phyloP scores from a whole-genome alignment of 2,113 vertebrate genomes.

The Sprattus sprattus region DNA sequence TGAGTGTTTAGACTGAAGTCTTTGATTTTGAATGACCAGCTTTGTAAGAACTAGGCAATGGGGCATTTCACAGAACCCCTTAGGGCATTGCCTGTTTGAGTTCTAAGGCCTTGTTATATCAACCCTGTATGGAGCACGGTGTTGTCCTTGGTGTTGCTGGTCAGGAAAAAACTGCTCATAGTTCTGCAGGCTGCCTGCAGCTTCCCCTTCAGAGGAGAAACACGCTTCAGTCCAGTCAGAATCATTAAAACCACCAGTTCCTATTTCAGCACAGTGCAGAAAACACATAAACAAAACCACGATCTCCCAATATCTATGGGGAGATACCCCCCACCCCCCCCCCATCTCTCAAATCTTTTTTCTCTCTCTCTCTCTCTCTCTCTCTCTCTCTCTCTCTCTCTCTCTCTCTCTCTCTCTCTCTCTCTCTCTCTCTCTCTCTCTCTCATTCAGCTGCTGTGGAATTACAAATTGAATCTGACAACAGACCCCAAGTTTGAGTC shows the following conservation, averaged over 20 bases:
- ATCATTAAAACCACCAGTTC: neutral
- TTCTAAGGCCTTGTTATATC: neutral
- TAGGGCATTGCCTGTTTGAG: neutral
- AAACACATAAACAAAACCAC: neutral
- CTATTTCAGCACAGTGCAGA: neutral
- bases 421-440: neutral
- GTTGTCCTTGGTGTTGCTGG: neutral
- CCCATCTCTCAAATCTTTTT: neutral
- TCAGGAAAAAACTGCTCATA: neutral
- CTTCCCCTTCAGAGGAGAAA: neutral
- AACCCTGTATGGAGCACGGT: neutral
- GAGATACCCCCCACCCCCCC: no score
- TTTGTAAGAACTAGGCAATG: neutral
- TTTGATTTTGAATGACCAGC: neutral
- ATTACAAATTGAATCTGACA: slow-evolving; percentile 87
- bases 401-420: neutral
- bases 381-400: neutral
- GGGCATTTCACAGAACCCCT: neutral
- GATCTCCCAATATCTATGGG: no score
- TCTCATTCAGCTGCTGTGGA: slow-evolving; percentile 78
- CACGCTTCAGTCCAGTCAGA: neutral
- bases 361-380: neutral
- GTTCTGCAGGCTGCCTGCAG: neutral
- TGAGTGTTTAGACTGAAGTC: neutral
- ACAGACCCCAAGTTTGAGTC: slow-evolving; percentile 88